Base-by-base conservation (phyloP, 2,797 vertebrate genomes). In the Yasuhikotakia modesta region DNA sequence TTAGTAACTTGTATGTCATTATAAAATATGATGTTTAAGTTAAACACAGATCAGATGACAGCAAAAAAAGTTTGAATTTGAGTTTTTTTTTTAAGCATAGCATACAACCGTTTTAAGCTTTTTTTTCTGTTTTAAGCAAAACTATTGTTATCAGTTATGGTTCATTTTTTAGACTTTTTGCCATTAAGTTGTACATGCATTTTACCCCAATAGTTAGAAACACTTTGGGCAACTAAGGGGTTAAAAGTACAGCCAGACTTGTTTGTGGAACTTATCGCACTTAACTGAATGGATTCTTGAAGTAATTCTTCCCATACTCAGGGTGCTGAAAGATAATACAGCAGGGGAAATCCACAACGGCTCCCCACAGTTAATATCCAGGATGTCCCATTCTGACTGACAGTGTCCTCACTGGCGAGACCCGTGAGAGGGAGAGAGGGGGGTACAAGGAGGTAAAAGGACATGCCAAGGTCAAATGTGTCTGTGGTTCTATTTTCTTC, bases 401-500 rank as follows among this genome's bases (percentile, higher is more conserved):
- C 69, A 69, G 78, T 67, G 43, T 81, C 84, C 75, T 68, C 69
- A 58, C 8, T 61, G 35, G n/a, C 22, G 32, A 48, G 61, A 57
- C 46, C 45, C 30, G 39, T 4, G 22, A 48, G 64, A 65, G 6
- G 32, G 48, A 69, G 60, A 72, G 45, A 68, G 64, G 67, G 70
- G 75, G 61, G 35, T 46, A 66, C 39, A 46, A 68, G 72, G 63
- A 83, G 76, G 78, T 60, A 48, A 82, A 58, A 81, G 90, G 88
- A 91, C 87, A 83, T 82, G 71, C 66, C 77, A 8, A 89, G 90
- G 91, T 92, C 91, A 91, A 71, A 83, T 75, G 68, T 81, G 90
- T 87, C 89, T 84, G 82, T 85, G 83, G 85, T 87, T 81, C 87
- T 87, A 83, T 85, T 81, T 82, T 82, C 82, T 48, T 84, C 81